These are phyloP conservation scores for Bombus consobrinus DNA, from an alignment of 1,140 invertebrate species.

Conservation along the genomic window DNA sequence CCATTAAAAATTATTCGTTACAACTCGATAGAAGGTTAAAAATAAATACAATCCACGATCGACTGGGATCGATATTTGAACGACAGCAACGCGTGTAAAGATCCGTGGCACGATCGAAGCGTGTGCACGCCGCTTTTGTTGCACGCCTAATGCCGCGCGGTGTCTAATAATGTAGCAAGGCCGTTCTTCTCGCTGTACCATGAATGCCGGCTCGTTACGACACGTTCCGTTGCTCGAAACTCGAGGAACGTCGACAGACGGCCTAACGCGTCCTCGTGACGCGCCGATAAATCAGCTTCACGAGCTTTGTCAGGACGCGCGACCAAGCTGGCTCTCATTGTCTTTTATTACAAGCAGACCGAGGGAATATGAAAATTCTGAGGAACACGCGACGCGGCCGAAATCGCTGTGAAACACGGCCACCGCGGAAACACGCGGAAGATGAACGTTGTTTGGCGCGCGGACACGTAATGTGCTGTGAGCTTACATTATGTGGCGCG, in stretches of 20 bases:
- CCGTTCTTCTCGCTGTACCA: constrained; percentile 60
- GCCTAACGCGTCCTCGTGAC: constrained; percentile 49
- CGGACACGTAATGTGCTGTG: neutral
- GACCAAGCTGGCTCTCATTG: constrained; percentile 42
- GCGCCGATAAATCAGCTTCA: constrained; percentile 53
- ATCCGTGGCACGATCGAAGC: constrained; percentile 5
- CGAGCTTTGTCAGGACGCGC: neutral
- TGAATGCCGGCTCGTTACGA: constrained; percentile 58
- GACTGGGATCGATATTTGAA: neutral
- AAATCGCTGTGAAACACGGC: too few relatives aligned
- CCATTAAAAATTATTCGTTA: neutral
- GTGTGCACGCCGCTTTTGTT: constrained; percentile 17
- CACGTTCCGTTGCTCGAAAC: constrained; percentile 46
- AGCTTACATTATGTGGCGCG: neutral
- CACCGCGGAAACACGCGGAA: constrained; percentile 15
- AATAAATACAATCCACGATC: neutral
- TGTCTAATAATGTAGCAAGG: constrained; percentile 66
- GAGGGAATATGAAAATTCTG: constrained; percentile 34
- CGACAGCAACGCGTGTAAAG: neutral
- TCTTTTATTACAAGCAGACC: constrained; percentile 10
- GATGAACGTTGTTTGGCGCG: neutral
- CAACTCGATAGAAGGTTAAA: neutral
- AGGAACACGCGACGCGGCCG: neutral
- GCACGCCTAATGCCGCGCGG: constrained; percentile 14
- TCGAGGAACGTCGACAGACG: constrained; percentile 42